Evolutionary conservation across 2,113 vertebrate species (phyloP).

Genomic region (Dasypus novemcinctus): DNA sequence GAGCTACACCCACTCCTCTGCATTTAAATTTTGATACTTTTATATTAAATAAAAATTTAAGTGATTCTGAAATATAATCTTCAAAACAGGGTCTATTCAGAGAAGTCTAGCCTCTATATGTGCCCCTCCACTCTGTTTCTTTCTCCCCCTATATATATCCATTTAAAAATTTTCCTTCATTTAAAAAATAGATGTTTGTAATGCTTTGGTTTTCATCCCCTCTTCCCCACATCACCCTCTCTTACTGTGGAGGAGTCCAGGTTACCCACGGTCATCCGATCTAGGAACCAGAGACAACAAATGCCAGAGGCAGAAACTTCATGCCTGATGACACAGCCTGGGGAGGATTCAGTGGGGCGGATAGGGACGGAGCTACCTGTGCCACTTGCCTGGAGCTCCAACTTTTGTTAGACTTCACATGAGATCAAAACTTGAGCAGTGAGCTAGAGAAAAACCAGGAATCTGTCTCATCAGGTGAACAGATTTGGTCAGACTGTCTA

Average conservation of each 20-base stretch:
- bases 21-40: background rate
- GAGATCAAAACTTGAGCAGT: background rate
- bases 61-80: background rate
- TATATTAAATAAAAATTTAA: background rate
- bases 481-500: background rate
- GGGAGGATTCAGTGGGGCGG: background rate
- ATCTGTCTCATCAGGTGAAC: background rate
- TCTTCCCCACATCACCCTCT: background rate
- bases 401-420: background rate
- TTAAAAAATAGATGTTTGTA: background rate
- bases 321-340: constrained; percentile 3
- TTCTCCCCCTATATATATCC: background rate
- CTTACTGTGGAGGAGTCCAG: background rate
- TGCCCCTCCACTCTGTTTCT: background rate
- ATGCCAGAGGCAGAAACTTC: constrained; percentile 56
- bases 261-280: background rate
- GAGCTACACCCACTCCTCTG: too few relatives aligned
- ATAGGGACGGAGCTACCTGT: background rate
- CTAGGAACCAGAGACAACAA: background rate
- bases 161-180: background rate
- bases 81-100: background rate
- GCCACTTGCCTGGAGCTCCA: background rate
- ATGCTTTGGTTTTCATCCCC: background rate
- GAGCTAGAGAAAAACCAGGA: background rate
- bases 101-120: background rate